Evolutionary conservation across 2,888 invertebrate species (phyloP).

Genomic region (Euplagia quadripunctaria): DNA sequence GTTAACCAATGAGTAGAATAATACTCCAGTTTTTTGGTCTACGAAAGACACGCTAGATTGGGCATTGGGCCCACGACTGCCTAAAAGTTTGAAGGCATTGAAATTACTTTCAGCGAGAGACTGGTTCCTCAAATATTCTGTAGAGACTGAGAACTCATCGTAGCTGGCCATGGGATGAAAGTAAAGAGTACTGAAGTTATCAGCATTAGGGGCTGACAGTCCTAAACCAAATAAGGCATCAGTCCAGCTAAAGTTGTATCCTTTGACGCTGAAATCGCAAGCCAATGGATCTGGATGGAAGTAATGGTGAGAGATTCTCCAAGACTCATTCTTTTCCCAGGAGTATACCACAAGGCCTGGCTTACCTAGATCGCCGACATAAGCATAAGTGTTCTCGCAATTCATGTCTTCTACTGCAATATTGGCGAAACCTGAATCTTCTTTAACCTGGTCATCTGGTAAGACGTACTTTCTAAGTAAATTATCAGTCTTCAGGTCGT

Average conservation of each 20-base stretch:
- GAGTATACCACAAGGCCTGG: constrained; percentile 92
- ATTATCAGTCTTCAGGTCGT: constrained; percentile 91
- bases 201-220: constrained; percentile 88
- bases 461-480: constrained; percentile 90
- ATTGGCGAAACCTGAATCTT: constrained; percentile 91
- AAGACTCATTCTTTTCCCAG: constrained; percentile 90
- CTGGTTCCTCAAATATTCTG: constrained; percentile 89
- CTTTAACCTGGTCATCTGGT: constrained; percentile 89
- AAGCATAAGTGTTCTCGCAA: constrained; percentile 91
- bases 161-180: constrained; percentile 94
- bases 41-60: constrained; percentile 92
- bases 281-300: constrained; percentile 91
- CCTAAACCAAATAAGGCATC: constrained; percentile 93
- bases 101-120: constrained; percentile 86
- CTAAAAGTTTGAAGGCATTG: constrained; percentile 89
- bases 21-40: constrained; percentile 90
- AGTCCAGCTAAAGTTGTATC: constrained; percentile 91
- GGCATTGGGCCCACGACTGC: constrained; percentile 90
- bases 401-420: constrained; percentile 92
- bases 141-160: constrained; percentile 92
- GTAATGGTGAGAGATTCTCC: constrained; percentile 91
- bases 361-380: constrained; percentile 90
- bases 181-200: constrained; percentile 91
- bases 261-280: constrained; percentile 91
- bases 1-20: constrained; percentile 92